A percentile compares a stretch with the other conserved stretches of the same genome.
Evolutionary conservation across 2,797 vertebrate species (phyloP).

Genomic region (Steatocranus sp.): DNA sequence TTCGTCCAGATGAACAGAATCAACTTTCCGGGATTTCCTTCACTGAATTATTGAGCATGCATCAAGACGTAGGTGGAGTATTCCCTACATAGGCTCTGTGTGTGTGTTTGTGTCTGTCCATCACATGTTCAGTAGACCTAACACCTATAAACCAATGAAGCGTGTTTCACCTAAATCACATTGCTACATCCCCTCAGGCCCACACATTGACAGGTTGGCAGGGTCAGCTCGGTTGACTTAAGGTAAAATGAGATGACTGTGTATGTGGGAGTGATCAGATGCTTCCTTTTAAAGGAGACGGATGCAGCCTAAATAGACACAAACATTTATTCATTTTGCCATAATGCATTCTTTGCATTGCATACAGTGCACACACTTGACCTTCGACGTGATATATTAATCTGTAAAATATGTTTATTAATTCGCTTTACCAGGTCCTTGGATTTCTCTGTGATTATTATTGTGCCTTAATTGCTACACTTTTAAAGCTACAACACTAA

Average conservation of each 20-base stretch:
- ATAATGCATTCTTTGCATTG: neutral
- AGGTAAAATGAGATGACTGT: conserved; percentile 10
- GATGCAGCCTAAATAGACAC: neutral
- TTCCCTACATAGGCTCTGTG: neutral
- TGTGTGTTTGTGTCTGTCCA: neutral
- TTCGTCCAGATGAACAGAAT: neutral
- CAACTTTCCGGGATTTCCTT: neutral
- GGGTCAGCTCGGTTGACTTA: conserved; percentile 18
- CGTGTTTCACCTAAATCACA: conserved; percentile 52
- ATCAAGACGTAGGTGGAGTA: neutral
- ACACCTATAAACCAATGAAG: conserved; percentile 22
- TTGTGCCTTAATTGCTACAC: neutral
- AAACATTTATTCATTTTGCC: neutral
- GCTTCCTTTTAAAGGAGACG: neutral
- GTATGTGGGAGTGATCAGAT: neutral
- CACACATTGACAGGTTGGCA: conserved; percentile 13
- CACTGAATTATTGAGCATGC: neutral
- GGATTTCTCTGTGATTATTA: neutral
- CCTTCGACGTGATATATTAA: neutral
- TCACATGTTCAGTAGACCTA: conserved; percentile 47
- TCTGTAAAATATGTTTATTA: neutral
- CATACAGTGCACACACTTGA: neutral
- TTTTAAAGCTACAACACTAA: neutral
- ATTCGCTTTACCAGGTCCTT: neutral
- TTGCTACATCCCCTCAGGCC: conserved; percentile 22